These are phyloP conservation scores for Ceuthmochares aereus DNA, from an alignment of 2,113 vertebrate species.

Conservation along the genomic window DNA sequence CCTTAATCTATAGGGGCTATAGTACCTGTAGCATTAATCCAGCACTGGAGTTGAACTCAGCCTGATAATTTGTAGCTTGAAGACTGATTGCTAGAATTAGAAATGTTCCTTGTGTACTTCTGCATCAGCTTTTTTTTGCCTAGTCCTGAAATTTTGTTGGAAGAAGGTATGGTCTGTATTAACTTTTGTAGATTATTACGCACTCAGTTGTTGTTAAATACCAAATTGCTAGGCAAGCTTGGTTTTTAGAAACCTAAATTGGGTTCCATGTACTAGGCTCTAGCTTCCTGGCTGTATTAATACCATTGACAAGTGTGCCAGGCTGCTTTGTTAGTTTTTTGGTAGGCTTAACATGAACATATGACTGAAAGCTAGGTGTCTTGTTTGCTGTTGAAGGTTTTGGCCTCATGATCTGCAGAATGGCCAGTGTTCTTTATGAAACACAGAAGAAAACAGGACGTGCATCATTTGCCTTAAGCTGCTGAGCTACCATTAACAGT, in stretches of 20 bases:
- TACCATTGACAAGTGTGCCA: not conserved
- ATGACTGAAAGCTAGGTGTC: not conserved
- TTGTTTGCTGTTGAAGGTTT: constrained; percentile 7
- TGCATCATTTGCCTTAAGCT: not conserved
- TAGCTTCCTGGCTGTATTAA: constrained; percentile 10
- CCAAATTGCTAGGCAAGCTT: not conserved
- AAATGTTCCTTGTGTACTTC: not conserved
- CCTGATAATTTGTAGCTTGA: not conserved
- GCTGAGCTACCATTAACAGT: not conserved
- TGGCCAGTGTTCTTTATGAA: not conserved
- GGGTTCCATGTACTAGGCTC: not conserved
- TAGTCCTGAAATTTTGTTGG: not conserved
- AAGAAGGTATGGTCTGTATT: not conserved
- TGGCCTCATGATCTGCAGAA: not conserved
- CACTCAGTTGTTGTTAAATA: not conserved
- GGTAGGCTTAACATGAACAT: not conserved
- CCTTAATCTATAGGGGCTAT: not conserved
- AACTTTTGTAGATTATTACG: not conserved
- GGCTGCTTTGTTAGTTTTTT: not conserved
- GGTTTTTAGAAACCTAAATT: constrained; percentile 30
- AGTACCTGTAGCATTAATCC: not conserved
- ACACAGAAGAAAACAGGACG: not conserved
- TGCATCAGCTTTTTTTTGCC: not conserved
- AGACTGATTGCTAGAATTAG: not conserved
- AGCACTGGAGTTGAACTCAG: not conserved